Evolutionary conservation across 2,888 invertebrate species (phyloP).

Genomic region (Biston betularia): DNA sequence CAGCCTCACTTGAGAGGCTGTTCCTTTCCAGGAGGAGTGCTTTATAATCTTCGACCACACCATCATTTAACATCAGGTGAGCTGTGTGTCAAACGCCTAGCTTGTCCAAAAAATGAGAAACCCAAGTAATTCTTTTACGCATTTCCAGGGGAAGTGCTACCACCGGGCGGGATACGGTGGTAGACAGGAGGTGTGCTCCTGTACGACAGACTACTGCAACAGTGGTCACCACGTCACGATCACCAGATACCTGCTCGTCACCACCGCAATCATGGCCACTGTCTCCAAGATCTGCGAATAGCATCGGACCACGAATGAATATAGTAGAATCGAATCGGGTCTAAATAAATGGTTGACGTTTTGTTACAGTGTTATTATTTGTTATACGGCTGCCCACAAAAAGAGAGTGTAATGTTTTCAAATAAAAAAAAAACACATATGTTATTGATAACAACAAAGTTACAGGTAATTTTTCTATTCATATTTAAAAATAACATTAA

Average conservation of each 20-base stretch:
- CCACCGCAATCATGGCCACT: constrained; percentile 43
- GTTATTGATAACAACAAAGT: too few relatives aligned
- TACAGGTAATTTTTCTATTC: too few relatives aligned
- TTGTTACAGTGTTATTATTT: background rate
- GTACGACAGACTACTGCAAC: constrained; percentile 91
- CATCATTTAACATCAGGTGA: too few relatives aligned
- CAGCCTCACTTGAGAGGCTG: too few relatives aligned
- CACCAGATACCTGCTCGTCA: constrained; percentile 85
- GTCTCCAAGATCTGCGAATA: constrained; percentile 44
- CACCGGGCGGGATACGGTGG: constrained; percentile 95
- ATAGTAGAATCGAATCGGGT: background rate
- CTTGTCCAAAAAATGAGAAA: too few relatives aligned
- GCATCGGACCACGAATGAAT: constrained; percentile 10
- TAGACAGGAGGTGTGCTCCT: constrained; percentile 95
- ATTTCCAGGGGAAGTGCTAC: constrained; percentile 89
- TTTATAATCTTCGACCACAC: too few relatives aligned
- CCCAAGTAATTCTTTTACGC: background rate
- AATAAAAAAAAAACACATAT: too few relatives aligned
- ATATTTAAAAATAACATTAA: too few relatives aligned
- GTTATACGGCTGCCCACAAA: background rate
- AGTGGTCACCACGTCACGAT: constrained; percentile 82
- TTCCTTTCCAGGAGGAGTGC: too few relatives aligned
- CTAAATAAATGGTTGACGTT: constrained; percentile 2
- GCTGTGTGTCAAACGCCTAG: too few relatives aligned
- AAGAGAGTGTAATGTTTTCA: too few relatives aligned